A percentile compares a stretch with the other conserved stretches of the same genome.
Evolutionary conservation across 2,797 vertebrate species (phyloP).

Genomic region (Lepilemur septentrionalis): DNA sequence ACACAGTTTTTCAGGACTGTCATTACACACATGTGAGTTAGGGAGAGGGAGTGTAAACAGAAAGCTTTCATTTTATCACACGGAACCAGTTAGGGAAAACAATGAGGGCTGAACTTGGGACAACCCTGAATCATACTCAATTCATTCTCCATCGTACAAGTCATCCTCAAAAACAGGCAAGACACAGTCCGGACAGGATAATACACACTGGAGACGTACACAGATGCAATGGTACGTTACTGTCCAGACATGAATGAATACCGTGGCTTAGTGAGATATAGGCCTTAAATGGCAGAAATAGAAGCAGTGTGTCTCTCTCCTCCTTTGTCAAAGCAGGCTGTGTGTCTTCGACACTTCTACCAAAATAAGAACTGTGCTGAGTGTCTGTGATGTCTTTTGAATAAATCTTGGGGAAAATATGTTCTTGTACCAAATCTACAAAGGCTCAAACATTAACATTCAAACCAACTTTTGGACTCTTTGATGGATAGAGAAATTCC

Average conservation of each 20-base stretch:
- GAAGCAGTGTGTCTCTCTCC: conserved; percentile 1
- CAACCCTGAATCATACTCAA: conserved; percentile 59
- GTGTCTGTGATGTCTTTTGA: background rate
- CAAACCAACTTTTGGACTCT: background rate
- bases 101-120: conserved; percentile 54
- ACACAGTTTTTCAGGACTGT: background rate
- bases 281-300: conserved; percentile 45
- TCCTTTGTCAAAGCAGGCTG: conserved; percentile 36
- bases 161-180: conserved; percentile 56
- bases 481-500: background rate
- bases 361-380: conserved; percentile 35
- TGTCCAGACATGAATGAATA: conserved; percentile 37
- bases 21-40: background rate
- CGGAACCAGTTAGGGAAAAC: conserved; percentile 52
- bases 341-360: conserved; percentile 35
- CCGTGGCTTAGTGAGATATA: background rate
- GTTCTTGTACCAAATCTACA: background rate
- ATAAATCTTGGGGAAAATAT: conserved; percentile 45
- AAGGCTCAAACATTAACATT: conserved; percentile 12
- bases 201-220: background rate
- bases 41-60: background rate
- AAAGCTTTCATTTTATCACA: conserved; percentile 53
- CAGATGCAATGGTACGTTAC: background rate
- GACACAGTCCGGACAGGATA: background rate
- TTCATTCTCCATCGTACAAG: conserved; percentile 61